phyloP scores from a whole-genome alignment of 2,888 invertebrate genomes.

The Euspilapteryx auroguttella region DNA sequence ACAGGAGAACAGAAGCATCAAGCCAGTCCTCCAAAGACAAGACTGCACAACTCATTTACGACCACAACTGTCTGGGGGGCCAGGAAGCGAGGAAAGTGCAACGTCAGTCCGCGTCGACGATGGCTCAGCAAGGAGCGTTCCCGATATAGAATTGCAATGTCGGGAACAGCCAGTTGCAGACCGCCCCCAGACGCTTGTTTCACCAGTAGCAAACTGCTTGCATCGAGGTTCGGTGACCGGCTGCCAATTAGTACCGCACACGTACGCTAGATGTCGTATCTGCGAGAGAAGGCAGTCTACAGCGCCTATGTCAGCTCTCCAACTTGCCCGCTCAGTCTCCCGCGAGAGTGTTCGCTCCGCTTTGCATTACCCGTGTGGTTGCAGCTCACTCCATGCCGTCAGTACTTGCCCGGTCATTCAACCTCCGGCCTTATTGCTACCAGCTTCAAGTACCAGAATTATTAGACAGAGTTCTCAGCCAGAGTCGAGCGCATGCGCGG shows the following conservation, averaged over 20 bases:
- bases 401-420: slow-evolving; percentile 68
- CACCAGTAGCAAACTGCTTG: slow-evolving; percentile 59
- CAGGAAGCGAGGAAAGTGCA: slow-evolving; percentile 75
- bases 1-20: slow-evolving; percentile 56
- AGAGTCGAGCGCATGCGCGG: slow-evolving; percentile 70
- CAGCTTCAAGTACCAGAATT: slow-evolving; percentile 75
- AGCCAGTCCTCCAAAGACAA: slow-evolving; percentile 83
- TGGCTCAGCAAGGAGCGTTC: slow-evolving; percentile 74
- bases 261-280: slow-evolving; percentile 66
- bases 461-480: slow-evolving; percentile 89
- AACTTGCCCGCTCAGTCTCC: slow-evolving; percentile 83
- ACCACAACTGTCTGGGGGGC: slow-evolving; percentile 69
- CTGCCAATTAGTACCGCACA: slow-evolving; percentile 68
- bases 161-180: slow-evolving; percentile 53
- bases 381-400: slow-evolving; percentile 51
- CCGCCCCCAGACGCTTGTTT: slow-evolving; percentile 53
- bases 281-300: slow-evolving; percentile 83
- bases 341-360: slow-evolving; percentile 78
- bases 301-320: slow-evolving; percentile 72
- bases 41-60: slow-evolving; percentile 81
- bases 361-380: slow-evolving; percentile 67
- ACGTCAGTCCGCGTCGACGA: slow-evolving; percentile 67
- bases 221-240: slow-evolving; percentile 67
- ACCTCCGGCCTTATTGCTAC: slow-evolving; percentile 73
- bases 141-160: slow-evolving; percentile 81